A percentile compares a stretch with the other conserved stretches of the same genome.
Conservation (phyloP, 2,888 invertebrate species). For the Epirrhoe alternata region DNA sequence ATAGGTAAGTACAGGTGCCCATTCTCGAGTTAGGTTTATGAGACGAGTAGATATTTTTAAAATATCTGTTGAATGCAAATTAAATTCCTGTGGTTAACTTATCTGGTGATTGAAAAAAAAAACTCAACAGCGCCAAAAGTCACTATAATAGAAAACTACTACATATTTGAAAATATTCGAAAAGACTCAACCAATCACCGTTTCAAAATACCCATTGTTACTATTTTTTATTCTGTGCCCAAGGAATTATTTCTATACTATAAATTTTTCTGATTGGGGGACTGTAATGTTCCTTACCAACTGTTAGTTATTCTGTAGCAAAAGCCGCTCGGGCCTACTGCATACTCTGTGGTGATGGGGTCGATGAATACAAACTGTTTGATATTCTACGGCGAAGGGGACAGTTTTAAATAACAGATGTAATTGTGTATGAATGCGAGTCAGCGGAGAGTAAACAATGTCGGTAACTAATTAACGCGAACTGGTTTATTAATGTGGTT, state of each 20-base stretch:
- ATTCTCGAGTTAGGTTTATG: no score
- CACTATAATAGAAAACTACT: no score
- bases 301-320: background rate
- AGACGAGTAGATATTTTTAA: no score
- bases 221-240: background rate
- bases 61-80: no score
- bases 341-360: conserved; percentile 13
- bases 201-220: background rate
- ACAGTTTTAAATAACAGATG: conserved; percentile 64
- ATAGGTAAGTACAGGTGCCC: no score
- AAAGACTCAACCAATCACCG: background rate
- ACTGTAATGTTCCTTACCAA: background rate
- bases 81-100: no score
- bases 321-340: conserved; percentile 2
- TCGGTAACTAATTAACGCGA: conserved; percentile 60
- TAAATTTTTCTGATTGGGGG: conserved; percentile 5
- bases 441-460: conserved; percentile 63
- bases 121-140: no score
- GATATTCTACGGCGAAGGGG: conserved; percentile 23
- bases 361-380: conserved; percentile 9
- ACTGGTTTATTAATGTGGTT: conserved; percentile 48
- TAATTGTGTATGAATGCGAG: conserved; percentile 77
- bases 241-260: background rate
- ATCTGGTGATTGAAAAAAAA: no score
- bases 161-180: no score